Evolutionary conservation across 2,797 vertebrate species (phyloP).

Genomic region (Ispidina lecontei): DNA sequence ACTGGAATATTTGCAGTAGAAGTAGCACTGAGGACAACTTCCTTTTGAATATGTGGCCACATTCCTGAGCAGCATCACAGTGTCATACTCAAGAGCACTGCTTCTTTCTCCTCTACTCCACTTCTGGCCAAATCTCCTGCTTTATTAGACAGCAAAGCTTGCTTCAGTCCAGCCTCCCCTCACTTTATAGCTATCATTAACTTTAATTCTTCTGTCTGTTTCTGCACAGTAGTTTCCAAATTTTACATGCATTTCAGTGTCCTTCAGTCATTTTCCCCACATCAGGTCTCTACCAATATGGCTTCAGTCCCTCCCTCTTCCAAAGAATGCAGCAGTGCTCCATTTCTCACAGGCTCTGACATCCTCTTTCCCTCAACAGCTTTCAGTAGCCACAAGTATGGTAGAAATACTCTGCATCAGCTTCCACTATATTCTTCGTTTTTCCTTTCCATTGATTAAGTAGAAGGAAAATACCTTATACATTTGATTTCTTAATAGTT

Average conservation of each 20-base stretch:
- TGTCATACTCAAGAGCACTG: not conserved
- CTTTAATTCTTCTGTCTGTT: not conserved
- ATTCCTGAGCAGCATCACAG: not conserved
- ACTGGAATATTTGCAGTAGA: not conserved
- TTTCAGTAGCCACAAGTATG: not conserved
- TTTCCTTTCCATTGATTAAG: not conserved
- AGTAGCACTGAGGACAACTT: not conserved
- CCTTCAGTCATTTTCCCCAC: not conserved
- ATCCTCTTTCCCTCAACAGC: not conserved
- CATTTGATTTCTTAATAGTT: not conserved
- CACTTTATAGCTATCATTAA: not conserved
- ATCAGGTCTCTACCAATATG: not conserved
- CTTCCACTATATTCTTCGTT: not conserved
- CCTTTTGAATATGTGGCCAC: not conserved
- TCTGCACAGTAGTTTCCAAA: not conserved
- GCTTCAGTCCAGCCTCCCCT: not conserved
- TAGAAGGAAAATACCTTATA: not conserved
- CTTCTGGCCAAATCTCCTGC: not conserved
- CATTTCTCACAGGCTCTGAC: not conserved
- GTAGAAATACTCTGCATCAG: not conserved
- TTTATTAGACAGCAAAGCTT: not conserved
- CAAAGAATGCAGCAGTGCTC: not conserved
- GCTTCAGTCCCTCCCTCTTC: not conserved
- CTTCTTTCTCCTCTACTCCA: not conserved
- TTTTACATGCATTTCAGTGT: not conserved